Evolutionary conservation across 2,888 invertebrate species (phyloP).

Genomic region (Stenchaetothrips biformis): DNA sequence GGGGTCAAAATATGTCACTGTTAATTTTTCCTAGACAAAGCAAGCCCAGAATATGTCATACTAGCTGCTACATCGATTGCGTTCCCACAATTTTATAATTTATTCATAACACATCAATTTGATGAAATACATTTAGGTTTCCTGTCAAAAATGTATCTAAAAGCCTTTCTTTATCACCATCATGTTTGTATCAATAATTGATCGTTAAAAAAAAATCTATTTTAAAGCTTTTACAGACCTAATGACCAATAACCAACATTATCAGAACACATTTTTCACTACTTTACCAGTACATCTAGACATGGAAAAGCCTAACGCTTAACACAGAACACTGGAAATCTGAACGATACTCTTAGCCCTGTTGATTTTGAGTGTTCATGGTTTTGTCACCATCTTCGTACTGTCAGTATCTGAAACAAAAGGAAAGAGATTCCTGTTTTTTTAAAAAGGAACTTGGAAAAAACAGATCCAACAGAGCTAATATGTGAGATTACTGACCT

Average conservation of each 20-base stretch:
- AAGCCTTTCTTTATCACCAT: slow-evolving; percentile 2
- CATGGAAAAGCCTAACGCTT: neutral
- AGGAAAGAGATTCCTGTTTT: neutral
- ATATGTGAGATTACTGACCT: slow-evolving; percentile 54
- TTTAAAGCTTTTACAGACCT: neutral
- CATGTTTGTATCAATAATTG: neutral
- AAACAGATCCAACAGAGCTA: too few relatives aligned
- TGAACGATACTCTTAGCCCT: neutral
- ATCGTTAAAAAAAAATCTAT: neutral
- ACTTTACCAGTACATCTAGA: neutral
- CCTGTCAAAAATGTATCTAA: neutral
- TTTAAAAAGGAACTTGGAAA: too few relatives aligned
- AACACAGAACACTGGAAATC: too few relatives aligned
- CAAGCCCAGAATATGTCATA: neutral
- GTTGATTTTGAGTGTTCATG: neutral
- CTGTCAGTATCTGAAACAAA: neutral
- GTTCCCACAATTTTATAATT: neutral
- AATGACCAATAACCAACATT: neutral
- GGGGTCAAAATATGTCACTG: neutral
- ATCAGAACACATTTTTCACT: neutral
- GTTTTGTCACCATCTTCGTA: neutral
- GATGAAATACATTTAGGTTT: too few relatives aligned
- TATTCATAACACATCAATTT: neutral
- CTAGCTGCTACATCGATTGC: neutral
- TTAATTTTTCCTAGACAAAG: neutral